A percentile compares a stretch with the other conserved stretches of the same genome.
phyloP scores from a whole-genome alignment of 2,113 vertebrate species.

The Myiozetetes cayanensis region DNA sequence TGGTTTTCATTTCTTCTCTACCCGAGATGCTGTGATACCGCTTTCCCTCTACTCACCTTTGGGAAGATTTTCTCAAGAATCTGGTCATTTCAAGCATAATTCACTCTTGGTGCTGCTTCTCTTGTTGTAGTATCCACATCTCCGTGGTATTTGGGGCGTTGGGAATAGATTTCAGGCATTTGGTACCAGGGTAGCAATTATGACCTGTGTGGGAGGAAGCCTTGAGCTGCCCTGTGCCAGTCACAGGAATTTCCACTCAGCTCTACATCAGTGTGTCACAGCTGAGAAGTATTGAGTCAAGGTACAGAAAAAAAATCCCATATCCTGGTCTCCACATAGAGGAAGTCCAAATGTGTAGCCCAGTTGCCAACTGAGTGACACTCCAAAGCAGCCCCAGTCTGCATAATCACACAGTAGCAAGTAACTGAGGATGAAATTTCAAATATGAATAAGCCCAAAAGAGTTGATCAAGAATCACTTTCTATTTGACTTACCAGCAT shows the following conservation, averaged over 20 bases:
- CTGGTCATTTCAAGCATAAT: not conserved
- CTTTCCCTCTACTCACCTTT: not conserved
- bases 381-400: not conserved
- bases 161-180: not conserved
- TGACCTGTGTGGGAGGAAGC: not conserved
- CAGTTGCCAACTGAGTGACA: not conserved
- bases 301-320: not conserved
- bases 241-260: not conserved
- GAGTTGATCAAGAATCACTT: not conserved
- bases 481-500: not conserved
- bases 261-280: not conserved
- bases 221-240: not conserved
- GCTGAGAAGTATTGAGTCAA: not conserved
- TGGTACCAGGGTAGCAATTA: not conserved
- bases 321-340: not conserved
- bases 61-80: not conserved
- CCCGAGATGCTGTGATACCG: not conserved
- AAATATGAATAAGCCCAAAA: not conserved
- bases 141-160: not conserved
- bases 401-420: not conserved
- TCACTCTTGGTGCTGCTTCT: not conserved
- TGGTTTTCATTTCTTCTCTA: not conserved
- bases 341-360: not conserved
- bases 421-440: not conserved
- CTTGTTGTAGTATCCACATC: not conserved